These are phyloP conservation scores for Siniperca chuatsi DNA, from an alignment of 2,113 vertebrate genomes.

Conservation along the genomic window DNA sequence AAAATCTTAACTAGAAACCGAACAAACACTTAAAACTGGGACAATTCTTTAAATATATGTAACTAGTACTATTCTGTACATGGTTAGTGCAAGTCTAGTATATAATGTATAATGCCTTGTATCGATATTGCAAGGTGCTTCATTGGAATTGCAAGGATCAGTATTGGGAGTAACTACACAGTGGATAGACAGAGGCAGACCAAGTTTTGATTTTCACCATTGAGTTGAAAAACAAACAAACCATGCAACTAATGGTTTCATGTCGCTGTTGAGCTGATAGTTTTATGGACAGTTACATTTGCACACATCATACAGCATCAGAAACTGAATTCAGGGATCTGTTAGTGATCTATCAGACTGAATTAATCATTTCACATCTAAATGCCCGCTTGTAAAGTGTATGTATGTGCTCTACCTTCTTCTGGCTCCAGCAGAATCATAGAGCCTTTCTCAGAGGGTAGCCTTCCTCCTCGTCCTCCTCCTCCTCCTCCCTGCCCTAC, in stretches of 20 bases:
- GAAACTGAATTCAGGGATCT: neutral
- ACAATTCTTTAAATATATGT: too few species aligned
- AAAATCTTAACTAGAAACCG: too few species aligned
- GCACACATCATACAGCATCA: neutral
- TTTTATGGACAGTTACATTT: neutral
- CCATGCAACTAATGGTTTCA: neutral
- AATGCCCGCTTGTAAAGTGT: neutral
- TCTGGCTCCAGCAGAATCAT: constrained; percentile 21
- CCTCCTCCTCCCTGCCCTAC: neutral
- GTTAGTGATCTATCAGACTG: neutral
- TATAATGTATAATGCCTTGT: too few species aligned
- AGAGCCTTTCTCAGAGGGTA: constrained; percentile 7
- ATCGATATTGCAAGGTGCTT: too few species aligned
- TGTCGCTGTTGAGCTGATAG: neutral
- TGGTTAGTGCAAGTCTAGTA: too few species aligned
- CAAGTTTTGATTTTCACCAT: too few species aligned
- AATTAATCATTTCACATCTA: neutral
- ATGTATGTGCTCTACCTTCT: constrained; percentile 24
- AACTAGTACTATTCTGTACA: too few species aligned
- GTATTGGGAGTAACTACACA: too few species aligned
- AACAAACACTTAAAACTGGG: too few species aligned
- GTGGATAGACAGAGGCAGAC: too few species aligned
- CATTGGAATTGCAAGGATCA: too few species aligned
- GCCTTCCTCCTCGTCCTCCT: neutral
- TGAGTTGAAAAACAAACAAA: too few species aligned